Evolutionary conservation across 2,888 invertebrate species (phyloP).

Genomic region (Hypena proboscidalis): DNA sequence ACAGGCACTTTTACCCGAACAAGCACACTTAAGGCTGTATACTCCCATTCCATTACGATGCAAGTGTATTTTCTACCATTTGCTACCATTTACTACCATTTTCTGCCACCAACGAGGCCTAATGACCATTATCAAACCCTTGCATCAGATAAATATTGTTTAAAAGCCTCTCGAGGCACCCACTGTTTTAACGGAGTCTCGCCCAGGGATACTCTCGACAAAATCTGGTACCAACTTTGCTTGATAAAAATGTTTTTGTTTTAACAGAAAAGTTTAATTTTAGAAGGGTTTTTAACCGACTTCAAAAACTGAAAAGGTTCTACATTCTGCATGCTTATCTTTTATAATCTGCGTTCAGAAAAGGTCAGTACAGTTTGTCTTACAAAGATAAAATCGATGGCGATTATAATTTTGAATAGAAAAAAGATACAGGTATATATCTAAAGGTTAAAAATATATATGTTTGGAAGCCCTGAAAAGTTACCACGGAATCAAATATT

Average conservation of each 20-base stretch:
- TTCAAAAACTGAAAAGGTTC: background rate
- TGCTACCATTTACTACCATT: too few relatives aligned
- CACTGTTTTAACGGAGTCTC: conserved; percentile 9
- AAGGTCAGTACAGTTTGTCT: background rate
- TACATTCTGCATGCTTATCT: too few relatives aligned
- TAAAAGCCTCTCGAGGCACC: conserved; percentile 26
- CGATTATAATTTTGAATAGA: background rate
- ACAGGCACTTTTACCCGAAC: conserved; percentile 16
- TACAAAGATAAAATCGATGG: background rate
- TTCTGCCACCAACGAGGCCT: conserved; percentile 27
- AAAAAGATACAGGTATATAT: background rate
- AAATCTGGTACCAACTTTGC: conserved; percentile 21
- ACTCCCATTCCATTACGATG: conserved; percentile 33
- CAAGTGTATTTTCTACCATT: conserved; percentile 36
- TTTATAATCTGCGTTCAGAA: too few relatives aligned
- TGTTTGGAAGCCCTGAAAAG: conserved; percentile 20
- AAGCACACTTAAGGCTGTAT: conserved; percentile 29
- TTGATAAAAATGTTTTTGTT: conserved; percentile 10
- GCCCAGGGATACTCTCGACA: conserved; percentile 18
- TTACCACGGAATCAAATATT: conserved; percentile 52
- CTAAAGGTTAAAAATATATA: conserved; percentile 17
- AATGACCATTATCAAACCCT: conserved; percentile 41
- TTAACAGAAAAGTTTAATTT: conserved; percentile 5
- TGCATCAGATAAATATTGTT: conserved; percentile 45
- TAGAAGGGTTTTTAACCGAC: background rate